phyloP scores from a whole-genome alignment of 2,113 vertebrate species.

The Lonchura striata region DNA sequence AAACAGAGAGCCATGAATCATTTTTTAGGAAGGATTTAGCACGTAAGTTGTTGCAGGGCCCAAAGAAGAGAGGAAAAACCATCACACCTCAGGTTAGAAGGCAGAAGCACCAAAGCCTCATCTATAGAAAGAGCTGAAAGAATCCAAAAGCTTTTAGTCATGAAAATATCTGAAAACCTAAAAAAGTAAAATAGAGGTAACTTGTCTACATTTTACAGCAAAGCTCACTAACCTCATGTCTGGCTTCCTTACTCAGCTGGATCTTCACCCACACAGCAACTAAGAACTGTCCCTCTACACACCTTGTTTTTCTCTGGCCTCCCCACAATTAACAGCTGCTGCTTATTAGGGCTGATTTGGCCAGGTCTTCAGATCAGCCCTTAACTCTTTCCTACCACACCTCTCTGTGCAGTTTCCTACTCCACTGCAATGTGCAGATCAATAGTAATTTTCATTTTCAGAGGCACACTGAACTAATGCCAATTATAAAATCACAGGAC shows the following conservation, averaged over 20 bases:
- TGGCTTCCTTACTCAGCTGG: not conserved
- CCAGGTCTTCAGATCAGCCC: not conserved
- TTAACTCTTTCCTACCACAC: not conserved
- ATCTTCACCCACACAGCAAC: not conserved
- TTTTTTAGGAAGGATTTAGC: not conserved
- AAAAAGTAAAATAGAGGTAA: not conserved
- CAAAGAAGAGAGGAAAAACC: not conserved
- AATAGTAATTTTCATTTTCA: not conserved
- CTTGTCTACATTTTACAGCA: rapidly evolving
- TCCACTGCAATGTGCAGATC: not conserved
- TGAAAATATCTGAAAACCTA: not conserved
- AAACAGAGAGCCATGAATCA: not conserved
- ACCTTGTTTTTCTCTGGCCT: not conserved
- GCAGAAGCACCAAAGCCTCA: not conserved
- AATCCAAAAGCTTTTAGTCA: not conserved
- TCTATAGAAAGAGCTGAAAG: not conserved
- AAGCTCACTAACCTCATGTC: not conserved
- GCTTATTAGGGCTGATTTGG: not conserved
- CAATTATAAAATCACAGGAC: not conserved
- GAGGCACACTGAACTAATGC: not conserved
- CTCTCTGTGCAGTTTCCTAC: not conserved
- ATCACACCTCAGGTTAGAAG: not conserved
- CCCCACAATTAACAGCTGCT: not conserved
- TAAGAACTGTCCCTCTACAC: rapidly evolving
- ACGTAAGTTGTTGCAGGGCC: not conserved